phyloP scores from a whole-genome alignment of 1,140 invertebrate species.

The Sitophilus oryzae region DNA sequence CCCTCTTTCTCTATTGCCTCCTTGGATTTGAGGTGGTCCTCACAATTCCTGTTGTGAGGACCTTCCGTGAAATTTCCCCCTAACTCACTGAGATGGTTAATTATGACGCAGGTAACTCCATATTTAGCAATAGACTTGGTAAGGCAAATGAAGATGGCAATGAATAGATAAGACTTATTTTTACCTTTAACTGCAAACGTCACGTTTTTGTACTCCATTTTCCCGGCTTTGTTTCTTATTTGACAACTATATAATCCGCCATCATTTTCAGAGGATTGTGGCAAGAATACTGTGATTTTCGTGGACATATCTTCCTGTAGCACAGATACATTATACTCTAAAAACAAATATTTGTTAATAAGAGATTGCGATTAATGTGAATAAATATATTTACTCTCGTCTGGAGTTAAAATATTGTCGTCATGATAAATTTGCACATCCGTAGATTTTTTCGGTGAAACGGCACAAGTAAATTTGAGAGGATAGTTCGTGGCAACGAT shows the following conservation, averaged over 20 bases:
- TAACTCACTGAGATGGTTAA: too few species aligned
- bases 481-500: constrained; percentile 49
- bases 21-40: too few species aligned
- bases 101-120: too few species aligned
- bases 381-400: constrained; percentile 18
- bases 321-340: not conserved
- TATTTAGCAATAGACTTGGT: not conserved
- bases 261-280: constrained; percentile 18
- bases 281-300: constrained; percentile 16
- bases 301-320: constrained; percentile 9
- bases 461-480: constrained; percentile 49
- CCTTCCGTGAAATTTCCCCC: too few species aligned
- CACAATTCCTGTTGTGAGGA: too few species aligned
- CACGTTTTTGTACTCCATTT: constrained; percentile 18
- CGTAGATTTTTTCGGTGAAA: constrained; percentile 49
- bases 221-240: constrained; percentile 23
- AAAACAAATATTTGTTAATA: too few species aligned
- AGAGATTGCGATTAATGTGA: too few species aligned
- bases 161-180: constrained; percentile 27
- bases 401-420: constrained; percentile 15
- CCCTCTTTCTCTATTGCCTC: too few species aligned
- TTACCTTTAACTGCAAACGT: constrained; percentile 30
- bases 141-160: not conserved
- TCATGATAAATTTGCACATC: constrained; percentile 13
- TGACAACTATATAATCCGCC: constrained; percentile 35